Evolutionary conservation across 2,113 vertebrate genomes (phyloP).

Genomic region (Lipophrys pholis): DNA sequence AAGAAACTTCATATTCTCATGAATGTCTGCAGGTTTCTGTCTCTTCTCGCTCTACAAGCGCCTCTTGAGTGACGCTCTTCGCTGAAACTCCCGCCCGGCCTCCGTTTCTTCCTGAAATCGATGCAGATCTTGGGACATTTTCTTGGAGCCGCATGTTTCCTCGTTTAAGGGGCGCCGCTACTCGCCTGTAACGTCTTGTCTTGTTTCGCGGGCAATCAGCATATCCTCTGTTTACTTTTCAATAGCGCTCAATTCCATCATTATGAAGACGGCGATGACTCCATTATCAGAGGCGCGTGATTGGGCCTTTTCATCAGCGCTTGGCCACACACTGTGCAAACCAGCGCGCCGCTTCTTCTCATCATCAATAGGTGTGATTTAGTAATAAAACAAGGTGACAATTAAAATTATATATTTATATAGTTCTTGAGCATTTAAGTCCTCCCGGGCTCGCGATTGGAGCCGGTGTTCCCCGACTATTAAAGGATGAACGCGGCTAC

Average conservation of each 20-base stretch:
- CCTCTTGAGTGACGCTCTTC: background rate
- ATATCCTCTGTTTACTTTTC: conserved; percentile 72
- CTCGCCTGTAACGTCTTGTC: conserved; percentile 54
- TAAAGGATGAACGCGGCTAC: conserved; percentile 12
- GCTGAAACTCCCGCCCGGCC: background rate
- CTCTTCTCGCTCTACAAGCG: no score
- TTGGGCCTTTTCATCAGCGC: conserved; percentile 79
- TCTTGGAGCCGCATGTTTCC: conserved; percentile 31
- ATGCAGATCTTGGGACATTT: conserved; percentile 46
- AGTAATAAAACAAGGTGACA: conserved; percentile 73
- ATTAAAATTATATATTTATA: conserved; percentile 20
- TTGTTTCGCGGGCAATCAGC: conserved; percentile 77
- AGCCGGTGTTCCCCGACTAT: conserved; percentile 1
- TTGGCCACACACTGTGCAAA: conserved; percentile 71
- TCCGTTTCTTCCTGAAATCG: conserved; percentile 3
- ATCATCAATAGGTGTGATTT: conserved; percentile 81
- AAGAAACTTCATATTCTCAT: no score
- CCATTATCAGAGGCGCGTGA: conserved; percentile 73
- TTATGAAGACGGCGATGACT: conserved; percentile 67
- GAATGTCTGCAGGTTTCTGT: no score
- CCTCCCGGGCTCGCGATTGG: conserved; percentile 16
- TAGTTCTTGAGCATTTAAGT: background rate
- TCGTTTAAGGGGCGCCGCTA: conserved; percentile 32
- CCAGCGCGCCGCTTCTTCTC: conserved; percentile 61
- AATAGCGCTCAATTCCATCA: conserved; percentile 73